Conservation (phyloP, 2,113 vertebrate species). For the Corydoras sp. region DNA sequence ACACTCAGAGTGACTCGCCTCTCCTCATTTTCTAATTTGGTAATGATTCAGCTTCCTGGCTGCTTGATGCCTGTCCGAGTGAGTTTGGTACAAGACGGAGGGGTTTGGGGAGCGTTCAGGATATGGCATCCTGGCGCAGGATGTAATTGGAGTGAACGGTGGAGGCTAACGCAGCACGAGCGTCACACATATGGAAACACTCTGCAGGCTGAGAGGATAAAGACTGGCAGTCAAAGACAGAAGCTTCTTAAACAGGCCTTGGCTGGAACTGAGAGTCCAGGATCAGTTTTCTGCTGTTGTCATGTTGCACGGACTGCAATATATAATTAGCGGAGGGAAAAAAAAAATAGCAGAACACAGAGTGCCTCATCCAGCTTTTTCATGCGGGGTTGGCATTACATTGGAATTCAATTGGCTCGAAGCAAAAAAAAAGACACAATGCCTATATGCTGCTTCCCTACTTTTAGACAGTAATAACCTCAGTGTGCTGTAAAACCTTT, state of each 20-base stretch:
- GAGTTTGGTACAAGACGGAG: constrained; percentile 30
- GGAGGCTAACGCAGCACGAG: constrained; percentile 24
- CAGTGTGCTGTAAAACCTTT: no score
- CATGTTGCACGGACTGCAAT: constrained; percentile 29
- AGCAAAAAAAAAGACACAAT: not conserved
- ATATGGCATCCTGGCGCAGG: constrained; percentile 25
- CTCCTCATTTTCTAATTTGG: constrained; percentile 39
- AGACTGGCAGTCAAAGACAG: constrained; percentile 35
- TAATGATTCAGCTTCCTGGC: constrained; percentile 37
- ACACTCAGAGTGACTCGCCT: constrained; percentile 28
- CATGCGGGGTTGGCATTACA: constrained; percentile 1
- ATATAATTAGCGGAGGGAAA: constrained; percentile 30
- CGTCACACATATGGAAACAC: constrained; percentile 47
- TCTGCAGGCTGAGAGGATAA: constrained; percentile 32
- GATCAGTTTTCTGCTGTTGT: constrained; percentile 39
- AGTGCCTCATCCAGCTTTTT: constrained; percentile 1
- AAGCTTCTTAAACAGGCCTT: constrained; percentile 39
- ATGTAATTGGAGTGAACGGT: constrained; percentile 40
- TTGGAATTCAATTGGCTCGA: constrained; percentile 17
- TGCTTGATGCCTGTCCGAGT: constrained; percentile 32
- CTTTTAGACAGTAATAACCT: no score
- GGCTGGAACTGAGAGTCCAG: constrained; percentile 30
- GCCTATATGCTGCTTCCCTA: no score
- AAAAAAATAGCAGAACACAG: constrained; percentile 21
- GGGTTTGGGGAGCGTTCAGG: constrained; percentile 18